Evolutionary conservation across 1,140 invertebrate genomes (phyloP), one percentile per base, ranked within the genome.

Genomic region (Acyrthosiphon pisum): DNA sequence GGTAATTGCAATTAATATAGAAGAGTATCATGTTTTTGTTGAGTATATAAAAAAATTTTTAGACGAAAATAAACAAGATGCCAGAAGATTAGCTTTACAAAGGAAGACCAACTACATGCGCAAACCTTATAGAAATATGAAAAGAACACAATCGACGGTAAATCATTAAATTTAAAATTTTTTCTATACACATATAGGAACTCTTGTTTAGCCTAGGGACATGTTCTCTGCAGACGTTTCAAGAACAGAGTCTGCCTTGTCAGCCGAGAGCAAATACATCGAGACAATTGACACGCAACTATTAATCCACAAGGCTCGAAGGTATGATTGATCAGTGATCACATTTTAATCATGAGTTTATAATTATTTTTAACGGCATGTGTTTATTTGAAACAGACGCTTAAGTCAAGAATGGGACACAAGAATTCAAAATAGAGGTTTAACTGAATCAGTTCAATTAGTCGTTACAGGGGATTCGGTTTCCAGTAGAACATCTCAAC

Each of bases 81-180:
- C 68, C 26, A 86, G 48, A 6, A 50, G 48, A 44, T 41, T 53
- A 44, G 48, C 81, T 41, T 30, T 86, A 56, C 91, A 56, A 44
- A 53, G 91, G 23, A 93, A 93, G 44, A 93, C 84, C 23, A 93
- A 93, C 48, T 93, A 18, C 14, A 26, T 41, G 23, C 68, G 76
- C 3, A 84, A 35, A 56, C 91, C 91, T 18, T 84, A 56, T 30
- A 86, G 35, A 41, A 93, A 84, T 86, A 53, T 56, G 26, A 93
- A 84, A 50, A 93, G 68, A 53, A 84, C 91, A 44, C 91, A 93
- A 56, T 93, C 91, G n/a, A 93, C 91, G 48, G 91, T 93, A 93
- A 93, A 92, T 56, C 35, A 37, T 53, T 7, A 23, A 14, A 3
- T 2, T 26, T 26, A 41, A 20, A 41, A 37, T 41, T 56, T 56